Base-by-base conservation (phyloP, 2,888 invertebrate genomes). In the Phyto melanocephala region DNA sequence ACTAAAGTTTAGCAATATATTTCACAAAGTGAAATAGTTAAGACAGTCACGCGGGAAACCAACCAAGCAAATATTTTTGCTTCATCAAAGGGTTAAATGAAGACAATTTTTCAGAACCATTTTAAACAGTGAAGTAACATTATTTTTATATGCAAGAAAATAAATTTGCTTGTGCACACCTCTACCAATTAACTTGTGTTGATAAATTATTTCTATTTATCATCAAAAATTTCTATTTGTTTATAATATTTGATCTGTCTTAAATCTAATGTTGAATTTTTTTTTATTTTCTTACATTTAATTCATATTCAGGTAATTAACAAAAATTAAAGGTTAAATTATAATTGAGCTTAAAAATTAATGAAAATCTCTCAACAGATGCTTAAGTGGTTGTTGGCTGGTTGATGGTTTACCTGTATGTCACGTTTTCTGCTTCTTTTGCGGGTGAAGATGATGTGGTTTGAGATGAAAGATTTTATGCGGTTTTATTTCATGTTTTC, bases 261-360 rank as follows among this genome's bases (percentile, higher is more conserved):
- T 75, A 45, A 63, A 65, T n/a, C 78, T 82, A 45, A n/a, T n/a
- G n/a, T n/a, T n/a, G n/a, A n/a, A n/a, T n/a, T n/a, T n/a, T n/a
- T 33, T 37, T 37, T 68, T 40, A 50, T 63, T 60, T 1, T 20
- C 22, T 6, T 24, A 1, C 1, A 40, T 79, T 50, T 56, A 70
- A 75, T 71, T 82, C 75, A 79, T 79, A 62, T n/a, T n/a, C 75
- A 79, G 75, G 80, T 87, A 88, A 87, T 88, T 87, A 88, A 87
- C 83, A 81, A 85, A 87, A 88, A 88, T 88, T 87, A 88, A 86
- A 85, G 86, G 87, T 86, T 87, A 84, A 88, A 87, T 85, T 86
- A 86, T 87, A 89, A 87, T 87, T 86, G 86, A 86, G 88, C 87
- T 87, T 84, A 84, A 86, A 85, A 87, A 85, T 84, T 86, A 88